Conservation (phyloP, 2,888 invertebrate genomes). For the Drosophila yooni region DNA sequence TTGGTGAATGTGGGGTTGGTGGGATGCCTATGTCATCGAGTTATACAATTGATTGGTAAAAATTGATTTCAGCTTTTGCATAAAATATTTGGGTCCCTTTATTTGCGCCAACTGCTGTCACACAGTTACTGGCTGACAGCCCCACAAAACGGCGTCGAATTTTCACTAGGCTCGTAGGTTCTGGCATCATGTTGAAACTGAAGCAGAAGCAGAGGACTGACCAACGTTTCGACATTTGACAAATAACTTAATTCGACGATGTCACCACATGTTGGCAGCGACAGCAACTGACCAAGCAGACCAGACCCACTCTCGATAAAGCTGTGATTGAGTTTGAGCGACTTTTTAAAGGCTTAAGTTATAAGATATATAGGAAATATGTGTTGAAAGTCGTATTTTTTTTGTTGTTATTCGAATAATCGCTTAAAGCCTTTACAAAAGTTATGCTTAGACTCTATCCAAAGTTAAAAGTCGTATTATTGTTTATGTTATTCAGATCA, state of each 20-base stretch:
- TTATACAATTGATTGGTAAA: constrained; percentile 77
- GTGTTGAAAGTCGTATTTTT: background rate
- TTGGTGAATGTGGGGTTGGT: no score
- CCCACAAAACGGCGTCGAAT: constrained; percentile 41
- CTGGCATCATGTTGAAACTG: background rate
- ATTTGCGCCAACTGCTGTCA: constrained; percentile 68
- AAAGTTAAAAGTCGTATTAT: background rate
- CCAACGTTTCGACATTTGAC: constrained; percentile 69
- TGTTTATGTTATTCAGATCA: background rate
- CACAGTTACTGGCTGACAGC: constrained; percentile 44
- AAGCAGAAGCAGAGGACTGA: constrained; percentile 13
- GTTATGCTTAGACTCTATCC: background rate
- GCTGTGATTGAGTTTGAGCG: background rate
- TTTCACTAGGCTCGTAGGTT: constrained; percentile 16
- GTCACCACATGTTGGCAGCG: constrained; percentile 71
- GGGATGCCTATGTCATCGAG: constrained; percentile 52
- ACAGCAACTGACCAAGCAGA: constrained; percentile 17
- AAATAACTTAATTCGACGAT: constrained; percentile 77
- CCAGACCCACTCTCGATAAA: constrained; percentile 31
- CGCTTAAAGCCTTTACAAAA: background rate
- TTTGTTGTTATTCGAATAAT: background rate
- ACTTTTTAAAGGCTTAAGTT: background rate
- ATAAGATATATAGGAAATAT: background rate
- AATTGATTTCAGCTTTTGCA: constrained; percentile 77
- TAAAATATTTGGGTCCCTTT: constrained; percentile 70